Evolutionary conservation across 1,140 invertebrate genomes (phyloP).

Genomic region (Lethrus apterus): DNA sequence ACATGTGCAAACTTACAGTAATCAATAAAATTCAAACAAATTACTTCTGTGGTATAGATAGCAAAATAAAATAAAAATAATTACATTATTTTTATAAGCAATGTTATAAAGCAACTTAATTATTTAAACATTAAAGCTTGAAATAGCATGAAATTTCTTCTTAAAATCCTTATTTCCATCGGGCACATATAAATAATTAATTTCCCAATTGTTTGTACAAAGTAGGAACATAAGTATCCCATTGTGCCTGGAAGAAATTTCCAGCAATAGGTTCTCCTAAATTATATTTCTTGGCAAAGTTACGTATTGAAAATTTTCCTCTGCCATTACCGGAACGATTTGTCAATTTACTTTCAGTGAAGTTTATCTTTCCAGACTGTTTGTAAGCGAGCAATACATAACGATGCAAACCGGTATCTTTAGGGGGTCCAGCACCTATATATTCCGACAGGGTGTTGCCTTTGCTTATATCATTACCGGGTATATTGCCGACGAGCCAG

Average conservation of each 20-base stretch:
- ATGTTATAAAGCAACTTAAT: no score
- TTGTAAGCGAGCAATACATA: conserved; percentile 85
- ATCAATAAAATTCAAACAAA: no score
- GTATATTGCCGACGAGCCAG: conserved; percentile 87
- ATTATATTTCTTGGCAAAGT: conserved; percentile 76
- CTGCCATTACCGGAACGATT: conserved; percentile 49
- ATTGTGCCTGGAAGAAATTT: conserved; percentile 85
- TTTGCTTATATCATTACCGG: conserved; percentile 58
- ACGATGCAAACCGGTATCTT: conserved; percentile 74
- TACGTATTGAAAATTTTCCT: conserved; percentile 67
- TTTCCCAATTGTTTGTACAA: conserved; percentile 58
- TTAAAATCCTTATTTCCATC: no score
- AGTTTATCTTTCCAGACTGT: conserved; percentile 62
- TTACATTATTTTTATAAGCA: no score
- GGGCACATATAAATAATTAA: no score
- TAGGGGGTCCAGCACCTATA: conserved; percentile 75
- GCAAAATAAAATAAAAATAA: no score
- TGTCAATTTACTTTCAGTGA: conserved; percentile 56
- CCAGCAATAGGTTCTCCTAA: conserved; percentile 78
- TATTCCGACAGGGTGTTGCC: conserved; percentile 67
- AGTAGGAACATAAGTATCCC: conserved; percentile 80
- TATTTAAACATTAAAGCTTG: no score
- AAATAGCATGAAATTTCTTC: no score
- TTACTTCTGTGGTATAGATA: no score
- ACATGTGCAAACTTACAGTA: no score